Evolutionary conservation across 2,888 invertebrate genomes (phyloP).

Genomic region (Trisateles emortualis): DNA sequence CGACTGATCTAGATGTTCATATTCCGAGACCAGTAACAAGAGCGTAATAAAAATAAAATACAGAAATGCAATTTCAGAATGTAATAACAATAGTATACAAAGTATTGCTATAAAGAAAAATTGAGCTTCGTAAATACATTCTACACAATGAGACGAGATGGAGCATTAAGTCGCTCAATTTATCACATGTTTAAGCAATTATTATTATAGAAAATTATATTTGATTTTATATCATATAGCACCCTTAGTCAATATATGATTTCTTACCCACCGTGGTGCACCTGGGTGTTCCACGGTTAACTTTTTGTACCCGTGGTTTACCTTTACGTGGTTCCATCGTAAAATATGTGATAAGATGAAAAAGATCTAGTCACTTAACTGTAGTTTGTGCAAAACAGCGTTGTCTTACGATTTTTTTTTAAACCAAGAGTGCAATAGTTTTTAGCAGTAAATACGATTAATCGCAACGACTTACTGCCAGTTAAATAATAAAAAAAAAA

Average conservation of each 20-base stretch:
- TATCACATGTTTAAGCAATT: too few species aligned
- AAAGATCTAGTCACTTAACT: too few species aligned
- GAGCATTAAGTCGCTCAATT: background rate
- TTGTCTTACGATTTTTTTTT: background rate
- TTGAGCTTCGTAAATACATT: constrained; percentile 34
- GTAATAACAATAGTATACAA: constrained; percentile 46
- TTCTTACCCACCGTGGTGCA: too few species aligned
- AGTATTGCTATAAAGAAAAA: constrained; percentile 54
- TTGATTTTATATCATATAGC: background rate
- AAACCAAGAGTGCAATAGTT: background rate
- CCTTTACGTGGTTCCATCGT: too few species aligned
- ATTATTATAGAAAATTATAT: too few species aligned
- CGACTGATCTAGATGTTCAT: background rate
- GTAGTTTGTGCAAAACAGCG: too few species aligned
- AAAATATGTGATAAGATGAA: too few species aligned
- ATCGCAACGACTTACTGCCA: constrained; percentile 1
- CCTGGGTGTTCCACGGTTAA: too few species aligned
- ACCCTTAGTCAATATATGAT: too few species aligned
- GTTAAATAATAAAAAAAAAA: background rate
- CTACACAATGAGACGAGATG: constrained; percentile 10
- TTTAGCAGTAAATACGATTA: background rate
- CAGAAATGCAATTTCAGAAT: constrained; percentile 58
- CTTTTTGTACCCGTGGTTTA: too few species aligned
- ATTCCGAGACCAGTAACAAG: background rate
- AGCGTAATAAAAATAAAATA: constrained; percentile 23